These are phyloP conservation scores for Scotopteryx bipunctaria DNA, from an alignment of 2,888 invertebrate species.

Conservation along the genomic window DNA sequence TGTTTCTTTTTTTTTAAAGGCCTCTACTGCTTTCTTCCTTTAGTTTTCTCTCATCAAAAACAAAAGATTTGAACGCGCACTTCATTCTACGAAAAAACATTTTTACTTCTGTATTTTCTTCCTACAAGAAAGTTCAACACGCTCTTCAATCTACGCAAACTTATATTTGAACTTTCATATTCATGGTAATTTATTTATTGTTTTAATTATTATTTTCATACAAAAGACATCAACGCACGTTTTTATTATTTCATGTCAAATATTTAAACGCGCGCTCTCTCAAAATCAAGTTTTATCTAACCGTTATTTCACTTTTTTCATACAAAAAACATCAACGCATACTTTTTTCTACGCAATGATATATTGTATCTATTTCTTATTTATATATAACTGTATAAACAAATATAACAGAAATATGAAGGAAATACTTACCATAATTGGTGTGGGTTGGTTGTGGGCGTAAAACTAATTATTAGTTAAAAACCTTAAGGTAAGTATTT, in stretches of 20 bases:
- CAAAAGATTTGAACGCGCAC: no score
- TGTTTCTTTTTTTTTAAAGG: no score
- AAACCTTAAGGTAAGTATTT: no score
- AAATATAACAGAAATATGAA: no score
- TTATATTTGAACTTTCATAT: not conserved
- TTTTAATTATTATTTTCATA: not conserved
- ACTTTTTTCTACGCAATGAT: not conserved
- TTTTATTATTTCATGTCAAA: no score
- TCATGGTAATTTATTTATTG: not conserved
- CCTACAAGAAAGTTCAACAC: conserved; percentile 11
- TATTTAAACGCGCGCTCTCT: conserved; percentile 7
- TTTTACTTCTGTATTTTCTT: not conserved
- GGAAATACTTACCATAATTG: no score
- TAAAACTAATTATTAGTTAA: no score
- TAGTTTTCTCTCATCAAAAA: no score
- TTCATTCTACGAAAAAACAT: no score
- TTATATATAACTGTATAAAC: no score
- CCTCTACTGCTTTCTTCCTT: no score
- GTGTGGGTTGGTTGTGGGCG: no score
- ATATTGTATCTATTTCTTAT: not conserved
- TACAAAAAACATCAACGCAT: conserved; percentile 11
- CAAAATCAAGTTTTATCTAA: not conserved
- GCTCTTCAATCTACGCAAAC: not conserved
- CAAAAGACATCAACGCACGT: conserved; percentile 8
- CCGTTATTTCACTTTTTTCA: not conserved